Conservation (phyloP, 2,888 invertebrate species). For the Hydropsyche betteni region DNA sequence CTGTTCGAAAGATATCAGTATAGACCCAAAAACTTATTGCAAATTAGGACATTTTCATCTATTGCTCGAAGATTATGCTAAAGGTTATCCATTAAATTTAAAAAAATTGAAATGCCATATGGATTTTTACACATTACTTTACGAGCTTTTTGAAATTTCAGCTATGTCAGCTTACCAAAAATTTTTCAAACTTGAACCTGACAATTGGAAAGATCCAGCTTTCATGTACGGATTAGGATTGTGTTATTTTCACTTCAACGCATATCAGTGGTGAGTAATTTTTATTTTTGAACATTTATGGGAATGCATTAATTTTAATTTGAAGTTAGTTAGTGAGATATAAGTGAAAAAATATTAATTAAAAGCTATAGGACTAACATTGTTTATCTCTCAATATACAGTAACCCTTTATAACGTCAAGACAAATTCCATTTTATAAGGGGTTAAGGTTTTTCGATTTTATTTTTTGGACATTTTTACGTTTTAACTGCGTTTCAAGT, state of each 20-base stretch:
- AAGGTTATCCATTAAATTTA: slow-evolving; percentile 71
- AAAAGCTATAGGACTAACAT: too few species aligned
- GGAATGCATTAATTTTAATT: too few species aligned
- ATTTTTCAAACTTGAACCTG: slow-evolving; percentile 79
- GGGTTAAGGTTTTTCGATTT: too few species aligned
- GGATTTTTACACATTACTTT: slow-evolving; percentile 14
- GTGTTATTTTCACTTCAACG: slow-evolving; percentile 96
- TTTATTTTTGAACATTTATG: not conserved
- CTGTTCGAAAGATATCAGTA: slow-evolving; percentile 74
- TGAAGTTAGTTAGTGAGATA: too few species aligned
- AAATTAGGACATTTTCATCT: slow-evolving; percentile 96
- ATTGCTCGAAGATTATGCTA: slow-evolving; percentile 89
- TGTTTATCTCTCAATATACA: too few species aligned
- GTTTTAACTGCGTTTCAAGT: too few species aligned
- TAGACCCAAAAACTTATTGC: slow-evolving; percentile 91
- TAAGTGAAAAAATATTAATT: too few species aligned
- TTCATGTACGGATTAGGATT: slow-evolving; percentile 95
- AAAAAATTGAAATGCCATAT: not conserved
- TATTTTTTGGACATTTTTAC: too few species aligned
- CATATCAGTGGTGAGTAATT: slow-evolving; percentile 90
- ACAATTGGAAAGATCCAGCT: slow-evolving; percentile 88
- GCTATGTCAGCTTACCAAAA: slow-evolving; percentile 98
- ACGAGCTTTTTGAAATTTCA: slow-evolving; percentile 60
- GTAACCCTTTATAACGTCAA: too few species aligned
- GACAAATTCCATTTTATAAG: too few species aligned